Conservation (phyloP, 1,140 invertebrate genomes). For the Heterodera schachtii region DNA sequence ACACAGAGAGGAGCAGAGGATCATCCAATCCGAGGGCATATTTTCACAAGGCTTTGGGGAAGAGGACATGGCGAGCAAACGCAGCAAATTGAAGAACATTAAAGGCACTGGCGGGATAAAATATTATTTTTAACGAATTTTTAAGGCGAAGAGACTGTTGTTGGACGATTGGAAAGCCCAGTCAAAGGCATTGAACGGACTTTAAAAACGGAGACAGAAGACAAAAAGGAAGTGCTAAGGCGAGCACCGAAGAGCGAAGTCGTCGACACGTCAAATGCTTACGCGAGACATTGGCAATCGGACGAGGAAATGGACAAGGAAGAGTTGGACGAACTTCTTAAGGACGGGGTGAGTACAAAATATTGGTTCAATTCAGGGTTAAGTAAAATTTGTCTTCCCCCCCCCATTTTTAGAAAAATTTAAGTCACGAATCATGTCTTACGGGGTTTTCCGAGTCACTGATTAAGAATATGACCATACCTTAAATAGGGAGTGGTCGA, state of each 20-base stretch:
- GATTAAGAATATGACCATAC: too few species aligned
- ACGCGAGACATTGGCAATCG: conserved; percentile 40
- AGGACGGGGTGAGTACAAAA: conserved; percentile 13
- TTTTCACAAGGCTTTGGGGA: conserved; percentile 34
- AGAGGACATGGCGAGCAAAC: background rate
- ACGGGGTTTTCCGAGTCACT: too few species aligned
- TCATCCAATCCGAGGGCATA: conserved; percentile 28
- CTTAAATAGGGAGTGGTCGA: too few species aligned
- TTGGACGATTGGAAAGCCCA: conserved; percentile 25
- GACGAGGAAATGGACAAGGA: conserved; percentile 36
- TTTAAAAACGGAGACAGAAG: background rate
- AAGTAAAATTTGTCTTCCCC: background rate
- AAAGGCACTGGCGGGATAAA: background rate
- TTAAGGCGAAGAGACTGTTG: conserved; percentile 26
- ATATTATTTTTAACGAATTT: background rate
- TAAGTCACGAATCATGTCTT: too few species aligned
- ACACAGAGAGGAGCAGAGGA: conserved; percentile 1
- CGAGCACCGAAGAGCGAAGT: background rate
- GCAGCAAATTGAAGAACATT: conserved; percentile 19
- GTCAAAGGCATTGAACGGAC: background rate
- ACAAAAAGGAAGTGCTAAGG: conserved; percentile 12
- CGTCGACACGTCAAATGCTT: conserved; percentile 12
- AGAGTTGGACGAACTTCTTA: conserved; percentile 28
- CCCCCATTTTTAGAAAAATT: too few species aligned
- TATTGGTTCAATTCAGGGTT: background rate